Conservation (phyloP, 2,113 vertebrate species). For the Ovis canadensis region DNA sequence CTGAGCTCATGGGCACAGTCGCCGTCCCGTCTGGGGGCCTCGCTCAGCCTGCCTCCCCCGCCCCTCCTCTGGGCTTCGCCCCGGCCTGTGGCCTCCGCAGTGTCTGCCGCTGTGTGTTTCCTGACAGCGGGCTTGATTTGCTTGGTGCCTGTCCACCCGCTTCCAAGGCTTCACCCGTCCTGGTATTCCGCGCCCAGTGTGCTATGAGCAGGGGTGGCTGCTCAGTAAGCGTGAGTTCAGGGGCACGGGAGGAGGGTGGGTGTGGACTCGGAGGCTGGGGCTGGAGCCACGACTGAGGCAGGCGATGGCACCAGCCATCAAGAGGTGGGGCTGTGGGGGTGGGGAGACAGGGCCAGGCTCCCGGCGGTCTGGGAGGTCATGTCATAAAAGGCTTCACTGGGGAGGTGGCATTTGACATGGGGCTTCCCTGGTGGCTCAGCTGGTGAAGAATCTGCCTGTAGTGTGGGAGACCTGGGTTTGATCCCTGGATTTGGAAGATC, state of each 20-base stretch:
- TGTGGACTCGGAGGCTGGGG: fast-evolving
- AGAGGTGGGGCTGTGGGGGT: background rate
- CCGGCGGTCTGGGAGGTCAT: fast-evolving
- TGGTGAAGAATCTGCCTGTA: background rate
- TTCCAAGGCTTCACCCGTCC: fast-evolving
- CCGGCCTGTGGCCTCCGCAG: fast-evolving
- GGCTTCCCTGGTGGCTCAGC: background rate
- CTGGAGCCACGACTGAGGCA: background rate
- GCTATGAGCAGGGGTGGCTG: fast-evolving
- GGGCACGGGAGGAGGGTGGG: background rate
- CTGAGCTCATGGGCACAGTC: fast-evolving
- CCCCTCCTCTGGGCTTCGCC: background rate
- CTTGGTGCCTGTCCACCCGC: fast-evolving
- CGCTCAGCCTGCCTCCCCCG: background rate
- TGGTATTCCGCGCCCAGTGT: fast-evolving
- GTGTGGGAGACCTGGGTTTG: background rate
- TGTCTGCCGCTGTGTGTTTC: background rate
- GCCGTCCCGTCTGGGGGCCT: fast-evolving
- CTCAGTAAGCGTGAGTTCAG: background rate
- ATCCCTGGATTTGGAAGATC: background rate
- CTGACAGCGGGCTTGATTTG: fast-evolving
- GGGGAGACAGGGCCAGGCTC: background rate
- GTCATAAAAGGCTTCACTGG: background rate
- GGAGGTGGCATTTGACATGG: background rate
- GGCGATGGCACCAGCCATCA: fast-evolving